These are phyloP conservation scores for Hylia prasina DNA, from an alignment of 2,113 vertebrate genomes.

Conservation along the genomic window DNA sequence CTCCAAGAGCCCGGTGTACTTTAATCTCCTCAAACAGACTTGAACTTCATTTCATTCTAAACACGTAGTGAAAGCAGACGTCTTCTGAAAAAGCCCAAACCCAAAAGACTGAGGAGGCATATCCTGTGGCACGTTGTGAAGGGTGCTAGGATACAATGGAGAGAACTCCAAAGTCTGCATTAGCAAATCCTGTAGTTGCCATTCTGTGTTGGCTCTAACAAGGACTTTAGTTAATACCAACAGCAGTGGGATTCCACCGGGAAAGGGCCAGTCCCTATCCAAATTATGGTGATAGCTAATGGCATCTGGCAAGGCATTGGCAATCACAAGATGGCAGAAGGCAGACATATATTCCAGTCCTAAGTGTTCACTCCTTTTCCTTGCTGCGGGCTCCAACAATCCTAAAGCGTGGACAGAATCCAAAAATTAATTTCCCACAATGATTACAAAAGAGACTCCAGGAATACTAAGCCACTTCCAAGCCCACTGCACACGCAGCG, in stretches of 20 bases:
- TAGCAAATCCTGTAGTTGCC: neutral
- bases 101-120: neutral
- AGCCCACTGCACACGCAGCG: fast-evolving
- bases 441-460: neutral
- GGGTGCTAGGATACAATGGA: neutral
- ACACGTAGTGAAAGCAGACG: neutral
- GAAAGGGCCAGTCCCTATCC: neutral
- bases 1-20: neutral
- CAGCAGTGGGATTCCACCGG: neutral
- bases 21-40: neutral
- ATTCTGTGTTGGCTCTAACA: neutral
- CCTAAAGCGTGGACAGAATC: neutral
- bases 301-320: neutral
- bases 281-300: neutral
- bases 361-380: neutral
- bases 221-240: neutral
- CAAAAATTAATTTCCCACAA: neutral
- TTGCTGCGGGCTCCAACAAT: neutral
- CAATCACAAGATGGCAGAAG: neutral
- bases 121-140: neutral
- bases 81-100: neutral
- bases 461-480: neutral
- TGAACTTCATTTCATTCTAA: neutral
- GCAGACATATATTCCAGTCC: neutral
- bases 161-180: neutral